Conservation (phyloP, 2,888 invertebrate species). For the Sphecodes monilicornis region DNA sequence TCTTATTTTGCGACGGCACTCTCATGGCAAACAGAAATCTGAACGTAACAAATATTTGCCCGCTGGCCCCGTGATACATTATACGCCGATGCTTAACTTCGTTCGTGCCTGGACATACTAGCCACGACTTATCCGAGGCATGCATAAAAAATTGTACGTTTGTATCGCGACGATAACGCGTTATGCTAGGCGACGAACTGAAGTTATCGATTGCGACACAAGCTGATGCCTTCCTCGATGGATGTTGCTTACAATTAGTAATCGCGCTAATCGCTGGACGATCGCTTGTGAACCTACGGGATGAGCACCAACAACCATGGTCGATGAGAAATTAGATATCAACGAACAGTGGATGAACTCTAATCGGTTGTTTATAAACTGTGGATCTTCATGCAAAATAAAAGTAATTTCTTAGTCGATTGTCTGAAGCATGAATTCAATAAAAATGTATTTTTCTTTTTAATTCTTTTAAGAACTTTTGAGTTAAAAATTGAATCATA, state of each 20-base stretch:
- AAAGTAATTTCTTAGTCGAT: background rate
- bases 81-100: conserved; percentile 50
- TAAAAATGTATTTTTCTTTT: too few relatives aligned
- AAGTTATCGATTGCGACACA: conserved; percentile 16
- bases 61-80: conserved; percentile 44
- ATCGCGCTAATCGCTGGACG: background rate
- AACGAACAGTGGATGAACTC: background rate
- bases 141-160: conserved; percentile 45
- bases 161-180: conserved; percentile 33
- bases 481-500: too few relatives aligned
- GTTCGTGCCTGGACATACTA: conserved; percentile 57
- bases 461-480: too few relatives aligned
- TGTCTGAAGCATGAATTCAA: too few relatives aligned
- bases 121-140: conserved; percentile 48
- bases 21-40: conserved; percentile 63
- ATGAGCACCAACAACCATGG: background rate
- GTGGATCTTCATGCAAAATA: background rate
- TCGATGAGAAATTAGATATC: too few relatives aligned
- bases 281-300: background rate
- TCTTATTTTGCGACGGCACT: conserved; percentile 57
- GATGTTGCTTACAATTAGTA: background rate
- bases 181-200: background rate
- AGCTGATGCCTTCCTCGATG: background rate
- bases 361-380: background rate
- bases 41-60: conserved; percentile 67